phyloP scores from a whole-genome alignment of 2,888 invertebrate species.

The Sarcophaga subvicina region DNA sequence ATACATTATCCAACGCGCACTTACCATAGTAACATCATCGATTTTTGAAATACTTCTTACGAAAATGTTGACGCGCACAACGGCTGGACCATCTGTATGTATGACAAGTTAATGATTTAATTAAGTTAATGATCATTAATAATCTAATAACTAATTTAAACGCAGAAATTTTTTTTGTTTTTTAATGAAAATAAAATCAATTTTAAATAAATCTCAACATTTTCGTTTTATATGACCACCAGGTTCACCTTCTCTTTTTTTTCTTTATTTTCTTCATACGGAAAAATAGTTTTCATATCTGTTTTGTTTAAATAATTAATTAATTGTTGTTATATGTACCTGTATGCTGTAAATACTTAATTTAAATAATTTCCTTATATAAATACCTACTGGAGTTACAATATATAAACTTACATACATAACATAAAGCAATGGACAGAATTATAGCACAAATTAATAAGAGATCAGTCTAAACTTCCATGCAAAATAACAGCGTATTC shows the following conservation, averaged over 20 bases:
- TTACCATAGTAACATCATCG: constrained; percentile 99
- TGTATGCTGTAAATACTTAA: constrained; percentile 21
- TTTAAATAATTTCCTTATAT: background rate
- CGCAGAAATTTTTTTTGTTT: background rate
- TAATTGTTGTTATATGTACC: background rate
- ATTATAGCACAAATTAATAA: constrained; percentile 38
- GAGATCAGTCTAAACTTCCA: background rate
- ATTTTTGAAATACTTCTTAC: constrained; percentile 99
- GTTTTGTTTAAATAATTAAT: background rate
- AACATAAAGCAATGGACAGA: constrained; percentile 38
- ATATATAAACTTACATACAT: background rate
- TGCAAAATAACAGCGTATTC: too few relatives aligned
- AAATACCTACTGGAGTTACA: constrained; percentile 7
- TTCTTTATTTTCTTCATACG: background rate
- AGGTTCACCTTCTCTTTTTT: background rate
- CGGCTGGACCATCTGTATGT: constrained; percentile 93
- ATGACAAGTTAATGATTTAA: constrained; percentile 64
- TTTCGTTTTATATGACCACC: background rate
- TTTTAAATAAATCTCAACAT: too few relatives aligned
- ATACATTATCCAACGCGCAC: constrained; percentile 82
- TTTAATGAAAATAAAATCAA: too few relatives aligned
- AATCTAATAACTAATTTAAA: constrained; percentile 50
- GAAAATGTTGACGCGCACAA: constrained; percentile 98
- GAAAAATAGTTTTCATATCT: too few relatives aligned
- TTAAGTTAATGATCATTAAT: constrained; percentile 63